Conservation (phyloP, 1,140 invertebrate species). For the Choristoneura fumiferana region DNA sequence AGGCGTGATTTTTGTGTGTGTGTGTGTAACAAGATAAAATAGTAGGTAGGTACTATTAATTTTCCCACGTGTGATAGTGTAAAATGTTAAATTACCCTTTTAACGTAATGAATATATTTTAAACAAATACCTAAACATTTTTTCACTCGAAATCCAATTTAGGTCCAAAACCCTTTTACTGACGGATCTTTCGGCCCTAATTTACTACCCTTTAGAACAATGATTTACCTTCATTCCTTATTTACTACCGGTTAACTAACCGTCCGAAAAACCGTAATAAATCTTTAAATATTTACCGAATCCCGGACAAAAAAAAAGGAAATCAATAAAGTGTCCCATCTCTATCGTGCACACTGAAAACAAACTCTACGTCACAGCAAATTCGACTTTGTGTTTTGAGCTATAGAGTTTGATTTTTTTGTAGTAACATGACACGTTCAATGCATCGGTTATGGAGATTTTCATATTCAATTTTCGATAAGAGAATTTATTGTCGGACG, state of each 20-base stretch:
- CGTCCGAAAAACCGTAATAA: conserved; percentile 11
- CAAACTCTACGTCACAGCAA: neutral
- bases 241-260: conserved; percentile 6
- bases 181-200: neutral
- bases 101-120: too few species aligned
- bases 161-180: too few species aligned
- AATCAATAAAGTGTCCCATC: conserved; percentile 8
- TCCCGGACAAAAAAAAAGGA: neutral
- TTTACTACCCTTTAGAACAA: neutral
- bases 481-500: conserved; percentile 16
- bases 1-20: too few species aligned
- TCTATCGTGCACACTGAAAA: conserved; percentile 7
- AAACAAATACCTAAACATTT: too few species aligned
- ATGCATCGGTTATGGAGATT: conserved; percentile 12
- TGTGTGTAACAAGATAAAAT: too few species aligned
- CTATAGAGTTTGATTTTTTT: neutral
- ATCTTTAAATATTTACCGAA: conserved; percentile 11
- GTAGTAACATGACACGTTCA: neutral
- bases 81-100: too few species aligned
- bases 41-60: too few species aligned
- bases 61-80: too few species aligned
- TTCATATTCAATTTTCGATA: conserved; percentile 21
- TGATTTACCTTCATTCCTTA: conserved; percentile 10
- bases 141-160: too few species aligned
- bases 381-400: neutral